Evolutionary conservation across 2,888 invertebrate species (phyloP).

Genomic region (Drosophila koepferae): DNA sequence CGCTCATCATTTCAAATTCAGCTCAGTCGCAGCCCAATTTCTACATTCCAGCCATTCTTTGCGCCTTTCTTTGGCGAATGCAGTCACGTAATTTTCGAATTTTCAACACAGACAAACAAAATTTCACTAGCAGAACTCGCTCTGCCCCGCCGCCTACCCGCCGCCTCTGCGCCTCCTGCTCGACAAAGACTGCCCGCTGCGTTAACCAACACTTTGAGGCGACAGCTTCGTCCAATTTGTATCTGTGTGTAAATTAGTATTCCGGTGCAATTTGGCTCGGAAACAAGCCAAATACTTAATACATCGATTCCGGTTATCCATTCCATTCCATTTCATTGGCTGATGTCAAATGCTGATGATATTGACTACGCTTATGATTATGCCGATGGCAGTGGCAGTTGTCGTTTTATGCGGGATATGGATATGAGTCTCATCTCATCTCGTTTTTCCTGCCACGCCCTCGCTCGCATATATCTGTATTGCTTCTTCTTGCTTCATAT

Average conservation of each 20-base stretch:
- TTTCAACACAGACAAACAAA: slow-evolving; percentile 68
- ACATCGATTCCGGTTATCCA: slow-evolving; percentile 59
- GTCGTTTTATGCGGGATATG: slow-evolving; percentile 65
- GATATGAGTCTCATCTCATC: slow-evolving; percentile 29
- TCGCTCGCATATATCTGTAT: not conserved
- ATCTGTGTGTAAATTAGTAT: slow-evolving; percentile 77
- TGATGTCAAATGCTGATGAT: slow-evolving; percentile 35
- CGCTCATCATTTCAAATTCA: slow-evolving; percentile 74
- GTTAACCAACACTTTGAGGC: slow-evolving; percentile 39
- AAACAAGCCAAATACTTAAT: slow-evolving; percentile 63
- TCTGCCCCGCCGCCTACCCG: not conserved
- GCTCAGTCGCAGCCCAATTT: slow-evolving; percentile 77
- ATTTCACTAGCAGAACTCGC: slow-evolving; percentile 48
- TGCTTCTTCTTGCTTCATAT: not conserved
- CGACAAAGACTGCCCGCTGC: slow-evolving; percentile 47
- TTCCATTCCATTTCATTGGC: not conserved
- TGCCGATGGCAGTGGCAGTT: slow-evolving; percentile 41
- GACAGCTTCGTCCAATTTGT: slow-evolving; percentile 71
- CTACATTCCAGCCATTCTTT: slow-evolving; percentile 78
- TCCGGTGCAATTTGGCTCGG: slow-evolving; percentile 76
- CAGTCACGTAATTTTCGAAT: slow-evolving; percentile 81
- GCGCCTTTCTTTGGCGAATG: slow-evolving; percentile 70
- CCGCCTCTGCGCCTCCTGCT: not conserved
- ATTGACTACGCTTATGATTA: slow-evolving; percentile 21
- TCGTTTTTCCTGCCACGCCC: slow-evolving; percentile 28